A percentile compares a stretch with the other conserved stretches of the same genome.
phyloP scores from a whole-genome alignment of 2,888 invertebrate genomes.

The Timema cristinae region DNA sequence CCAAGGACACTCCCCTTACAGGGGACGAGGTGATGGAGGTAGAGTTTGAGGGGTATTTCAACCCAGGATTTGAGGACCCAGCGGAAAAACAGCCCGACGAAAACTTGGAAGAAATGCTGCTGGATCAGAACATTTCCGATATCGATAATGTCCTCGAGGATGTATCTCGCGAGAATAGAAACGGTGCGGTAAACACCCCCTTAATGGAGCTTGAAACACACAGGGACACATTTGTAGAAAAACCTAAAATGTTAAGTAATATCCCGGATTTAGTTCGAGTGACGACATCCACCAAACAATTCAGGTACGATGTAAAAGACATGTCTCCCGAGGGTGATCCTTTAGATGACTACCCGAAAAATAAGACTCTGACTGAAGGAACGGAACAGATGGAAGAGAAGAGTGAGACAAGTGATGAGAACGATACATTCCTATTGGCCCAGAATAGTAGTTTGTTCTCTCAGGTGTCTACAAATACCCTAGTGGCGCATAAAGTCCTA shows the following conservation, averaged over 20 bases:
- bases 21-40: conserved; percentile 15
- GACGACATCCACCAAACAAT: background rate
- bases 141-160: background rate
- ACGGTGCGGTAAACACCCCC: background rate
- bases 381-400: background rate
- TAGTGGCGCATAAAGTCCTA: conserved; percentile 14
- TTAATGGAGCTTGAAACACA: background rate
- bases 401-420: conserved; percentile 33
- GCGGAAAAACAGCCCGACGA: conserved; percentile 19
- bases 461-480: conserved; percentile 52
- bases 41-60: conserved; percentile 40
- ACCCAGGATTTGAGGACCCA: conserved; percentile 43
- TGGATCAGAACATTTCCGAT: background rate
- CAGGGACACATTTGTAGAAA: background rate
- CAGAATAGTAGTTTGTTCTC: conserved; percentile 66
- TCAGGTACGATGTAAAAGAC: conserved; percentile 2
- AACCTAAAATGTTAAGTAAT: background rate
- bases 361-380: background rate
- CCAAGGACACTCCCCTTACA: conserved; percentile 11
- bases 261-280: conserved; percentile 22
- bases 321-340: background rate
- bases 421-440: conserved; percentile 56
- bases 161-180: background rate
- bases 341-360: background rate
- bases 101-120: conserved; percentile 36